These are phyloP conservation scores for Pomacea canaliculata DNA, from an alignment of 2,888 invertebrate genomes.

Conservation along the genomic window DNA sequence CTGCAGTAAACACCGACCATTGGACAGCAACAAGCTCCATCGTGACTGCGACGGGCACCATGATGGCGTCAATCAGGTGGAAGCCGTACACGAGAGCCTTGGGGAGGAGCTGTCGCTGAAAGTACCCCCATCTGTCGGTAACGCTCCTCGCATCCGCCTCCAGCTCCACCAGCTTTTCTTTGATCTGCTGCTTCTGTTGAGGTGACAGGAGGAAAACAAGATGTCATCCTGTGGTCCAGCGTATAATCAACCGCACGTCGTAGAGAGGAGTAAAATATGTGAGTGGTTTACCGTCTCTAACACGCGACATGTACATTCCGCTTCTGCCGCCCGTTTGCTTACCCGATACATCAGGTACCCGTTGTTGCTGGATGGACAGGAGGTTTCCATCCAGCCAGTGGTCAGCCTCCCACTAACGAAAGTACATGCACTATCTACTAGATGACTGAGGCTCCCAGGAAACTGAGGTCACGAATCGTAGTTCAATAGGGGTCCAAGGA, in stretches of 20 bases:
- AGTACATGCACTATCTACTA: too few relatives aligned
- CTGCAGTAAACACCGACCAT: neutral
- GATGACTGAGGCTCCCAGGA: too few relatives aligned
- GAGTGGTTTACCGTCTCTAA: neutral
- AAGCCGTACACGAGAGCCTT: conserved; percentile 5
- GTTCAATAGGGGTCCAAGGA: too few relatives aligned
- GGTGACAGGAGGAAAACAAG: neutral
- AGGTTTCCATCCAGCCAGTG: too few relatives aligned
- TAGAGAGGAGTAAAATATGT: neutral
- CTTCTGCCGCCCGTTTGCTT: too few relatives aligned
- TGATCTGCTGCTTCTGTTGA: conserved; percentile 15
- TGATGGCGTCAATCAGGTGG: conserved; percentile 11
- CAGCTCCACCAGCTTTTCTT: conserved; percentile 4
- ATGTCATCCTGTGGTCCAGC: too few relatives aligned
- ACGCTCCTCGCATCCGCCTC: neutral
- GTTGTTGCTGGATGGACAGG: too few relatives aligned
- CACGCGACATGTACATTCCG: too few relatives aligned
- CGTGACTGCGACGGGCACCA: conserved; percentile 2
- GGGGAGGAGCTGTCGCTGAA: neutral
- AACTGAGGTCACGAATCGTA: too few relatives aligned
- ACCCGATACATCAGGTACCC: too few relatives aligned
- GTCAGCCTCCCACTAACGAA: too few relatives aligned
- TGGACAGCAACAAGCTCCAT: neutral
- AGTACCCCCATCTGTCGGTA: neutral
- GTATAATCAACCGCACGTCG: neutral